Evolutionary conservation across 2,888 invertebrate species (phyloP).

Genomic region (Drosophila diplacantha): DNA sequence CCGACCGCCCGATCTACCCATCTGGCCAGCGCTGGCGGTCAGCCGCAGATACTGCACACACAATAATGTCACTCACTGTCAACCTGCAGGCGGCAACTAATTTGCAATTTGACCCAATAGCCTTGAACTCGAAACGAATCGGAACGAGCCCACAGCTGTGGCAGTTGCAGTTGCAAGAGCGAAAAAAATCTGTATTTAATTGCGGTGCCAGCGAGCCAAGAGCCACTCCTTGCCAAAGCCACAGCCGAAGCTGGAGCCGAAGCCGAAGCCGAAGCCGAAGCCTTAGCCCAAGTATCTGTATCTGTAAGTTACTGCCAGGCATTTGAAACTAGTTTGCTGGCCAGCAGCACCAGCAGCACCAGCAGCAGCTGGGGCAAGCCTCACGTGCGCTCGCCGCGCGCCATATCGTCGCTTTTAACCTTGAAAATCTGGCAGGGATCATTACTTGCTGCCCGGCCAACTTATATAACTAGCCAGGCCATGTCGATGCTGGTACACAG

Average conservation of each 20-base stretch:
- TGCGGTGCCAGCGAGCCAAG: conserved; percentile 49
- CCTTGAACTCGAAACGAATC: conserved; percentile 67
- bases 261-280: conserved; percentile 14
- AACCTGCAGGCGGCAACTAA: conserved; percentile 72
- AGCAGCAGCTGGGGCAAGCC: conserved; percentile 48
- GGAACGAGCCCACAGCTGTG: conserved; percentile 40
- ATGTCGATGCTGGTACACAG: conserved; percentile 13
- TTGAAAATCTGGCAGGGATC: conserved; percentile 68
- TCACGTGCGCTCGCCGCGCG: conserved; percentile 65
- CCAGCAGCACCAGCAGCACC: conserved; percentile 43
- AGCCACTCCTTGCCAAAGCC: conserved; percentile 51
- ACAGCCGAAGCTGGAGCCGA: too few relatives aligned
- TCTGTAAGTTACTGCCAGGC: conserved; percentile 68
- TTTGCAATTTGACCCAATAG: conserved; percentile 71
- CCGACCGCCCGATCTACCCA: conserved; percentile 11
- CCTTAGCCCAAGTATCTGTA: conserved; percentile 54
- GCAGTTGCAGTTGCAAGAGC: conserved; percentile 48
- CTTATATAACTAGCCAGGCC: conserved; percentile 54
- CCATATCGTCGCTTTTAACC: conserved; percentile 65
- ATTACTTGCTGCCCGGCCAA: conserved; percentile 42
- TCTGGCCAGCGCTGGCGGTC: conserved; percentile 26
- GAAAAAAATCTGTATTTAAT: conserved; percentile 59
- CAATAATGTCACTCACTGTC: conserved; percentile 68
- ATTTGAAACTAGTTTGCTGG: conserved; percentile 68
- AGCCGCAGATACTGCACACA: conserved; percentile 13